Base-by-base conservation (phyloP, 2,113 vertebrate species). In the Urocynchramus pylzowi region DNA sequence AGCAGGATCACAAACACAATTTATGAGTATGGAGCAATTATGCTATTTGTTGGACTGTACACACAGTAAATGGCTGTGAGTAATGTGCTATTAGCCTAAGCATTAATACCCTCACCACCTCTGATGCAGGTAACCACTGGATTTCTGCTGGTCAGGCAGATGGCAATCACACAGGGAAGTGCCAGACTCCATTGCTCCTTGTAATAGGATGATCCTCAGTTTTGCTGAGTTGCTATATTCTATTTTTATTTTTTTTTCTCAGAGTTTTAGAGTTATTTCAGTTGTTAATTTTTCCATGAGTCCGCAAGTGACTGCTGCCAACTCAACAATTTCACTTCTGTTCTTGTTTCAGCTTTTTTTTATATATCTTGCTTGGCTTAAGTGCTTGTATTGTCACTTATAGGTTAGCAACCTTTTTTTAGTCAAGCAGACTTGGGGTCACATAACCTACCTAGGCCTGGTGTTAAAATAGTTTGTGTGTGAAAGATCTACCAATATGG, bases 121-220 rank as follows among this genome's bases (percentile, higher is more conserved):
- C 79, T 87, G 64, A 88, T 67, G 56, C 60, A 87, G 59, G 23
- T 77, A 78, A 54, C 64, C 33, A 39, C 56, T 47, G 54, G 33
- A 22, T 81, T 94, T 94, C 64, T 95, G 60, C 86, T 93, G 52
- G 50, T 44, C 86, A 78, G 54, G 63, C 31, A 86, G 90, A 96
- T 86, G 59, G 45, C 37, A 93, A 90, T 94, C 76, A 50, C 17
- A 47, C 4, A 6, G 35, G 9, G 35, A 74, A 90, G 64, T 47
- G 37, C 14, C 60, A 81, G 59, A 28, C 39, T 59, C 30, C 19
- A 52, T 5, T 28, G 68, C 30, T 95, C 13, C 17, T 89, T 74
- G 39, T 30, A 74, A 37, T 7, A 50, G 28, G 42, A 31, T 54
- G 54, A 78, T 81, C 50, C 24, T 75, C 24, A 41, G 60, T 56